These are phyloP conservation scores for Villa cingulata DNA, from an alignment of 2,888 invertebrate genomes.

Conservation along the genomic window DNA sequence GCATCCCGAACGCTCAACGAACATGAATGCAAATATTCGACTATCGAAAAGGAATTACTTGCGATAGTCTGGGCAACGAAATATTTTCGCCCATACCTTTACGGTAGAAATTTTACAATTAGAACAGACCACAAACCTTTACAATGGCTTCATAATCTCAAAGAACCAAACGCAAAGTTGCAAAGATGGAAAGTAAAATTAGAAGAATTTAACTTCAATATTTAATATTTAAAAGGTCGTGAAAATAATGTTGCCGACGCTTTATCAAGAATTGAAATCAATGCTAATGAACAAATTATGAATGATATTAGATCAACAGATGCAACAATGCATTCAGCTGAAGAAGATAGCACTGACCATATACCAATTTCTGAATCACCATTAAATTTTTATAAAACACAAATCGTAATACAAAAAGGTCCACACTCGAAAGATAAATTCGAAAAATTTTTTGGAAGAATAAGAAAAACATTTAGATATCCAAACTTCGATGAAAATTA, in stretches of 20 bases:
- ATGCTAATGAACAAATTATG: neutral
- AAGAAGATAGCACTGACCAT: constrained; percentile 11
- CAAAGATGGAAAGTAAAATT: too few species aligned
- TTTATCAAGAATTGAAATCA: neutral
- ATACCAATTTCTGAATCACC: constrained; percentile 12
- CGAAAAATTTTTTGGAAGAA: neutral
- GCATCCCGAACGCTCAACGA: neutral
- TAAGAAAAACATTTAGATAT: neutral
- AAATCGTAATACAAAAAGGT: constrained; percentile 10
- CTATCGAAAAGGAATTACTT: too few species aligned
- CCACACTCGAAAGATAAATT: neutral
- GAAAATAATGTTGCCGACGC: neutral
- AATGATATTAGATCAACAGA: neutral
- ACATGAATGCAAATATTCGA: too few species aligned
- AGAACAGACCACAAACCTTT: neutral
- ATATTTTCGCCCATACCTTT: too few species aligned
- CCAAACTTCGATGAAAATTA: neutral
- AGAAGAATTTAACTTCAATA: neutral
- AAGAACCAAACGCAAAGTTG: too few species aligned
- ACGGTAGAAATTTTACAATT: neutral
- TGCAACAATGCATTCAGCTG: constrained; percentile 14
- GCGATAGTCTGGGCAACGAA: too few species aligned
- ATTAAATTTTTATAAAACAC: too few species aligned
- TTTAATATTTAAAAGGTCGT: too few species aligned
- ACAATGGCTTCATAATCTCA: too few species aligned